These are phyloP conservation scores for Merluccius polli DNA, from an alignment of 2,797 vertebrate genomes.

Conservation along the genomic window DNA sequence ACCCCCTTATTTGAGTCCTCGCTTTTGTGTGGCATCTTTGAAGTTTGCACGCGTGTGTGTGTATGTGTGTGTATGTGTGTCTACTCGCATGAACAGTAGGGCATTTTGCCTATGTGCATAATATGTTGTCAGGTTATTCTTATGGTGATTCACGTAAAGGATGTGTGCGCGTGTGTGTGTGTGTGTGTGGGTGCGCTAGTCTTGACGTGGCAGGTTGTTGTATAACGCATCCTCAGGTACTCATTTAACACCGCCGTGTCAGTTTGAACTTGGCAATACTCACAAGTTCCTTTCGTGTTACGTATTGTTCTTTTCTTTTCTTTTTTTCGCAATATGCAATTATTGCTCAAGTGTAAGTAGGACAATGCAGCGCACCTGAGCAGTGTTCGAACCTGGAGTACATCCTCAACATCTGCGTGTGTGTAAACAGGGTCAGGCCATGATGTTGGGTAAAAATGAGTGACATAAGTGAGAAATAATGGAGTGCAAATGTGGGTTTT, in stretches of 20 bases:
- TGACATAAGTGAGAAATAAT: conserved; percentile 1
- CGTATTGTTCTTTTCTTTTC: conserved; percentile 7
- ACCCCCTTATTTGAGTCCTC: conserved; percentile 56
- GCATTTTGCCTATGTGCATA: conserved; percentile 4
- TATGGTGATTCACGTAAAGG: neutral
- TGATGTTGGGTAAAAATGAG: conserved; percentile 28
- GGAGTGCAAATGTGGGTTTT: neutral
- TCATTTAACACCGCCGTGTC: conserved; percentile 16
- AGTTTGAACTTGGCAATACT: conserved; percentile 21
- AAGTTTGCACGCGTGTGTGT: conserved; percentile 39
- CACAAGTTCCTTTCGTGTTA: conserved; percentile 24
- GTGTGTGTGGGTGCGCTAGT: neutral
- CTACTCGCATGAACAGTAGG: conserved; percentile 13
- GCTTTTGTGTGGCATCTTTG: conserved; percentile 65
- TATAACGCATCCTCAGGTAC: neutral
- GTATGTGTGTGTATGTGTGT: conserved; percentile 11
- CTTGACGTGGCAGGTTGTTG: conserved; percentile 8
- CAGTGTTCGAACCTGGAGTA: conserved; percentile 34
- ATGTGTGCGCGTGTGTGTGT: neutral
- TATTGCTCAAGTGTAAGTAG: conserved; percentile 14
- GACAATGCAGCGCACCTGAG: conserved; percentile 22
- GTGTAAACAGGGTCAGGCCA: conserved; percentile 39
- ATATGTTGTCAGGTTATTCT: neutral
- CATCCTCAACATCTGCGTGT: neutral
- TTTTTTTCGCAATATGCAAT: conserved; percentile 4